A percentile compares a stretch with the other conserved stretches of the same genome.
phyloP scores from a whole-genome alignment of 1,140 invertebrate genomes.

The Papilio xuthus region DNA sequence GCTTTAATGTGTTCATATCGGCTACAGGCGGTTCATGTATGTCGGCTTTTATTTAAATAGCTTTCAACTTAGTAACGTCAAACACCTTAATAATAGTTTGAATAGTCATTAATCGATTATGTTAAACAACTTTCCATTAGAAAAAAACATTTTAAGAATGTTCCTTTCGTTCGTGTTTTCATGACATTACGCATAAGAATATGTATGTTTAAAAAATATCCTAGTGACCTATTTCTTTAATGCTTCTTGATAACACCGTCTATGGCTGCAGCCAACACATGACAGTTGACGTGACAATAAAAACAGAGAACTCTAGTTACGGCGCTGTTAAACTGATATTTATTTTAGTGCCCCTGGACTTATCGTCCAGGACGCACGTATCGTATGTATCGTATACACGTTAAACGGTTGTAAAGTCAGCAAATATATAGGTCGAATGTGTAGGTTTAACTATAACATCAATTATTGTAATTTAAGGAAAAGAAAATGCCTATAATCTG shows the following conservation, averaged over 20 bases:
- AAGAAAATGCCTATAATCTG: no score
- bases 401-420: not conserved
- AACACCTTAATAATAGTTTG: no score
- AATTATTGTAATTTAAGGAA: not conserved
- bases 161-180: not conserved
- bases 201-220: not conserved
- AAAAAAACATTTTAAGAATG: no score
- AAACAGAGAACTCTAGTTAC: constrained; percentile 10
- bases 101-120: no score
- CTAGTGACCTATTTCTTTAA: constrained; percentile 9
- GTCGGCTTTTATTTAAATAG: no score
- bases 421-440: not conserved
- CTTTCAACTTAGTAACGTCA: no score
- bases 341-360: not conserved
- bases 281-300: constrained; percentile 5
- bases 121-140: no score
- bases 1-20: no score
- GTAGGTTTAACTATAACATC: not conserved
- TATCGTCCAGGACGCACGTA: not conserved
- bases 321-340: constrained; percentile 10
- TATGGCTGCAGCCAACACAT: not conserved
- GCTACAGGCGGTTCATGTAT: no score
- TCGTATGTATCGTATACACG: no score
- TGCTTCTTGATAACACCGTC: constrained; percentile 1
- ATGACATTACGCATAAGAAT: not conserved